phyloP scores from a whole-genome alignment of 2,797 vertebrate species.

The Xiphophorus birchmanni region DNA sequence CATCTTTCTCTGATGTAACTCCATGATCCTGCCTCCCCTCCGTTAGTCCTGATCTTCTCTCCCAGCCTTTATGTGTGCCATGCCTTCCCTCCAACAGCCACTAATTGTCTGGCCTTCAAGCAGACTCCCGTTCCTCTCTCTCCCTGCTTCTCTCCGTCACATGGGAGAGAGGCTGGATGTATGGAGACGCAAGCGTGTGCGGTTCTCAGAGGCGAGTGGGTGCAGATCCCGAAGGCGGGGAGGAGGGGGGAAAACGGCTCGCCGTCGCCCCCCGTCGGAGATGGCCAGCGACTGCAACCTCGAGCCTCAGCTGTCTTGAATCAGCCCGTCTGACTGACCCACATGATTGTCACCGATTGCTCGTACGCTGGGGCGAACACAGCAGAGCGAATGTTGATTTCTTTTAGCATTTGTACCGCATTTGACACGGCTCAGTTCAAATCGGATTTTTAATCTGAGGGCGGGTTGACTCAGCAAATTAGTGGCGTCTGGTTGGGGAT shows the following conservation, averaged over 20 bases:
- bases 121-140: slow-evolving; percentile 59
- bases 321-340: slow-evolving; percentile 50
- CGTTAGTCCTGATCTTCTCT: slow-evolving; percentile 41
- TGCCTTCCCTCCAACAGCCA: slow-evolving; percentile 67
- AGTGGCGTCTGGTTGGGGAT: slow-evolving; percentile 6
- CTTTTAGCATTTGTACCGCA: slow-evolving; percentile 26
- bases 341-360: slow-evolving; percentile 48
- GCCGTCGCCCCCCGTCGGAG: slow-evolving; percentile 75
- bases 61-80: slow-evolving; percentile 70
- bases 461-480: slow-evolving; percentile 30
- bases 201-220: background rate
- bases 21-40: slow-evolving; percentile 36
- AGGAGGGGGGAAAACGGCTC: slow-evolving; percentile 31
- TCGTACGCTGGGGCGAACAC: slow-evolving; percentile 21
- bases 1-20: slow-evolving; percentile 15
- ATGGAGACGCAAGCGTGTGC: slow-evolving; percentile 30
- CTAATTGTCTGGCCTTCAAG: slow-evolving; percentile 79
- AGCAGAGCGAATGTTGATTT: slow-evolving; percentile 41
- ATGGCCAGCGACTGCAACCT: slow-evolving; percentile 21
- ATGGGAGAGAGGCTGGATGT: slow-evolving; percentile 26
- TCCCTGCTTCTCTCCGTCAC: slow-evolving; percentile 38
- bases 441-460: slow-evolving; percentile 32
- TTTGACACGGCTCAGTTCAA: slow-evolving; percentile 30
- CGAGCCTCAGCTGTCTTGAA: slow-evolving; percentile 34
- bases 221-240: slow-evolving; percentile 13